phyloP scores from a whole-genome alignment of 1,140 invertebrate genomes.

The Solen grandis region DNA sequence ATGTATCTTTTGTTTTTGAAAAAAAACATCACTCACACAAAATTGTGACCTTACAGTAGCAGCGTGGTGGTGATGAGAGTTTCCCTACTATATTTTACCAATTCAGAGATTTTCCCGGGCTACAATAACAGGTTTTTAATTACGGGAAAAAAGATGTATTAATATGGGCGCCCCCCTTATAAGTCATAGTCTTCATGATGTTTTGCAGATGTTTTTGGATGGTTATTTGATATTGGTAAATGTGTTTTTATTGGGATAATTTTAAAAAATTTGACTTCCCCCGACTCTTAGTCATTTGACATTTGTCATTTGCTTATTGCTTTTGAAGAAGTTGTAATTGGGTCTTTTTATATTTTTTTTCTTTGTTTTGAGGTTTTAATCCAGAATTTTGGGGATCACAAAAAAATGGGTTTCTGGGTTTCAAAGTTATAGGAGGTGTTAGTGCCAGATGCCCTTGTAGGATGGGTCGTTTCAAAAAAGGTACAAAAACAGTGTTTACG shows the following conservation, averaged over 20 bases:
- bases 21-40: not conserved
- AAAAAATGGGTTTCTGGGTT: not conserved
- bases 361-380: not conserved
- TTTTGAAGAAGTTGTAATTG: not conserved
- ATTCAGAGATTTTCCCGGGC: not conserved
- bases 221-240: not conserved
- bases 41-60: not conserved
- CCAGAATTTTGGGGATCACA: not conserved
- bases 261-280: slow-evolving; percentile 33
- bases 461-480: not conserved
- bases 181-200: not conserved
- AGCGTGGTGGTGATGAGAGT: not conserved
- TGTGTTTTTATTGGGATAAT: slow-evolving; percentile 33
- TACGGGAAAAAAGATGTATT: not conserved
- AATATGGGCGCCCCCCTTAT: not conserved
- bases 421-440: not conserved
- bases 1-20: not conserved
- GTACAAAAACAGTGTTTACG: not conserved
- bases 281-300: not conserved
- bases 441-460: not conserved
- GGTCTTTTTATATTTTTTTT: slow-evolving; percentile 18
- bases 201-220: not conserved
- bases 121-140: not conserved
- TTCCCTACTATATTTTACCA: not conserved
- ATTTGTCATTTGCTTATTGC: not conserved